Evolutionary conservation across 2,113 vertebrate species (phyloP).

Genomic region (Catagonus wagneri): DNA sequence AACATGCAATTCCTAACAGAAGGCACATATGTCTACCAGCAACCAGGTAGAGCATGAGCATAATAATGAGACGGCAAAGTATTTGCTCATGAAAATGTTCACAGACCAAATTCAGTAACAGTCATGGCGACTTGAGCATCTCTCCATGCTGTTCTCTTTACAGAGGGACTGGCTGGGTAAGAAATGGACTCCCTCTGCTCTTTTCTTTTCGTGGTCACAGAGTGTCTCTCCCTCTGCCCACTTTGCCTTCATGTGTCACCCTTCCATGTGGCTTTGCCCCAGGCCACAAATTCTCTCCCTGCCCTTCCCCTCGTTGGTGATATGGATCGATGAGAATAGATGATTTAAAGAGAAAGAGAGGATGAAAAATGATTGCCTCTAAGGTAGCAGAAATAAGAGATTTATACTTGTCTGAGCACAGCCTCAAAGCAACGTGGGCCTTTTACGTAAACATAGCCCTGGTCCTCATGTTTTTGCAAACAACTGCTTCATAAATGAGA

Average conservation of each 20-base stretch:
- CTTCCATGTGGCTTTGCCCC: not conserved
- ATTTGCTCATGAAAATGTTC: not conserved
- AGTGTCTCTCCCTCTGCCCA: not conserved
- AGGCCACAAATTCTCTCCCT: not conserved
- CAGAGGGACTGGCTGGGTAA: not conserved
- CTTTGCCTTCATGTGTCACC: not conserved
- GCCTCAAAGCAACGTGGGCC: not conserved
- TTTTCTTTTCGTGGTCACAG: not conserved
- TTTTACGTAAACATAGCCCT: not conserved
- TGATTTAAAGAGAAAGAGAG: constrained; percentile 13
- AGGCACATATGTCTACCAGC: not conserved
- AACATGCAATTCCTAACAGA: not conserved
- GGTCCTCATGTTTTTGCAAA: not conserved
- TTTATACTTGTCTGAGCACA: not conserved
- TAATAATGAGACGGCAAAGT: not conserved
- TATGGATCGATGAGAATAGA: not conserved
- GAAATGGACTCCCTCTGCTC: not conserved
- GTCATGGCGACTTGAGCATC: not conserved
- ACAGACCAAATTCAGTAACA: not conserved
- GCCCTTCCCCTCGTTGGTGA: not conserved
- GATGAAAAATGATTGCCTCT: not conserved
- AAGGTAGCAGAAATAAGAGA: not conserved
- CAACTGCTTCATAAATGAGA: not conserved
- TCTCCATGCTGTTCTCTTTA: not conserved
- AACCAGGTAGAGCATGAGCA: not conserved